Evolutionary conservation across 2,888 invertebrate genomes (phyloP).

Genomic region (Brenthis daphne): DNA sequence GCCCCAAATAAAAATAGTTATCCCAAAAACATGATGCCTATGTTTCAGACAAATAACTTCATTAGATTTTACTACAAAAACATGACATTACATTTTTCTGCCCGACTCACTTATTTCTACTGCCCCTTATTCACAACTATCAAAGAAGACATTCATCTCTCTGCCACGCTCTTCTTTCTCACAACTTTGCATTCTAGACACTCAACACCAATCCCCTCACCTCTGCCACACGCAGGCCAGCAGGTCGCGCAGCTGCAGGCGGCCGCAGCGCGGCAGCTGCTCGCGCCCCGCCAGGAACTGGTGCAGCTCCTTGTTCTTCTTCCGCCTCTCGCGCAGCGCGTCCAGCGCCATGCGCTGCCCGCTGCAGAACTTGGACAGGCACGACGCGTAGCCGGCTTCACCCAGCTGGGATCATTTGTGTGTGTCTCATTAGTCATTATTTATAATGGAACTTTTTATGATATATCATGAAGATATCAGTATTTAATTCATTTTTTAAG

Average conservation of each 20-base stretch:
- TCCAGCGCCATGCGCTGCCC: constrained; percentile 94
- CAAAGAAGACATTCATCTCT: too few species aligned
- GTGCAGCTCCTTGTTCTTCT: constrained; percentile 90
- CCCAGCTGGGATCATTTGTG: constrained; percentile 85
- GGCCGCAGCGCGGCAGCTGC: constrained; percentile 89
- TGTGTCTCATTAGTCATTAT: too few species aligned
- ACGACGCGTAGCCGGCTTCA: constrained; percentile 87
- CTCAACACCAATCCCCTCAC: constrained; percentile 45
- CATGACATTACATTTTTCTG: too few species aligned
- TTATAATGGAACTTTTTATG: too few species aligned
- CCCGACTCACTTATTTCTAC: too few species aligned
- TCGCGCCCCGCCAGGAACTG: constrained; percentile 90
- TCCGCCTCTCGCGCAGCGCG: constrained; percentile 87
- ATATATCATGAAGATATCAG: background rate
- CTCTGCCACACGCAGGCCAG: constrained; percentile 79
- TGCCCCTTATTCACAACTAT: background rate
- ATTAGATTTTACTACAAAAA: too few species aligned
- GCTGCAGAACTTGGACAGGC: constrained; percentile 91
- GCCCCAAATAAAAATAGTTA: too few species aligned
- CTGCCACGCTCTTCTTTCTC: too few species aligned
- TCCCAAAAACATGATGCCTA: too few species aligned
- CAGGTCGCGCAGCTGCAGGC: constrained; percentile 92
- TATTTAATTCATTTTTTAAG: background rate
- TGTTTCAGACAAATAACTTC: too few species aligned
- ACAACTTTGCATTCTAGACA: too few species aligned